phyloP scores from a whole-genome alignment of 2,888 invertebrate genomes.

The Dolomedes plantarius region DNA sequence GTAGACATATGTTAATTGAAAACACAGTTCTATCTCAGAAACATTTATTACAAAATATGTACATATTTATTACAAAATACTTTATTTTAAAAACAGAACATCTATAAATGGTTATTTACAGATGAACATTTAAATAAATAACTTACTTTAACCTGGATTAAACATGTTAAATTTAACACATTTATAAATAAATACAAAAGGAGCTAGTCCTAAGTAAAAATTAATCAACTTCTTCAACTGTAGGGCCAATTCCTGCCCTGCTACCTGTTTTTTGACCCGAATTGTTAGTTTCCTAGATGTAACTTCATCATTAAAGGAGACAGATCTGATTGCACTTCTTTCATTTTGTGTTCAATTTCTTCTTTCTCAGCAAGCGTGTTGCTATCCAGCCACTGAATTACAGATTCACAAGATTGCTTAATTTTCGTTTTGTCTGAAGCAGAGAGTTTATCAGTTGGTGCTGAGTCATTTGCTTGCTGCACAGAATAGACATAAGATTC shows the following conservation, averaged over 20 bases:
- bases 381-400: constrained; percentile 87
- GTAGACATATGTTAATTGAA: no score
- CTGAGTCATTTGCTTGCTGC: constrained; percentile 81
- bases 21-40: no score
- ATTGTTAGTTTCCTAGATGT: constrained; percentile 70
- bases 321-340: constrained; percentile 85
- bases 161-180: no score
- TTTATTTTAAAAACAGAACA: neutral
- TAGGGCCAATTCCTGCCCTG: neutral
- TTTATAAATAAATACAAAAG: neutral
- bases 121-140: neutral
- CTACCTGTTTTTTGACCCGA: neutral
- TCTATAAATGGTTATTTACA: neutral
- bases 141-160: neutral
- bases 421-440: constrained; percentile 84
- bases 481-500: constrained; percentile 84
- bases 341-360: constrained; percentile 86
- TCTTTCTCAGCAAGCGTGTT: constrained; percentile 87
- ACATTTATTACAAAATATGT: no score
- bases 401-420: constrained; percentile 78
- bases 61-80: no score
- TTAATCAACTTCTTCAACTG: neutral
- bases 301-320: constrained; percentile 85
- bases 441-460: constrained; percentile 78
- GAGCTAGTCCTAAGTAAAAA: neutral